These are phyloP conservation scores for Drosophila teissieri DNA, from an alignment of 1,140 invertebrate species.

Conservation along the genomic window DNA sequence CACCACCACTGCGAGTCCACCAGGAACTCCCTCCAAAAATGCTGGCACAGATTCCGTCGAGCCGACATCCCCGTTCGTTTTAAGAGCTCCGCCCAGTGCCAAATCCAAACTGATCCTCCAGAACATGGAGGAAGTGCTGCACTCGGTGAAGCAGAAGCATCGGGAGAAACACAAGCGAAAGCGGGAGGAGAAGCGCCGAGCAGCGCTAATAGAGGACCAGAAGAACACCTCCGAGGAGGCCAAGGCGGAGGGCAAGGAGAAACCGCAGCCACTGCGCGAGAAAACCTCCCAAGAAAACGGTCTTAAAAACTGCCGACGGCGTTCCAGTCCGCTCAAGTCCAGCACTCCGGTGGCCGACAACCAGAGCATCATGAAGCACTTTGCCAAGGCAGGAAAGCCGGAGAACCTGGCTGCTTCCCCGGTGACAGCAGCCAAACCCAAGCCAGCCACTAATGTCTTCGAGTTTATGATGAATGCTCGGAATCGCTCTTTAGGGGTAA, in stretches of 20 bases:
- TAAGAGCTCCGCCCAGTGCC: conserved; percentile 76
- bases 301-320: conserved; percentile 32
- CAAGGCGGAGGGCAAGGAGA: conserved; percentile 27
- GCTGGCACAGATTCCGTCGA: conserved; percentile 29
- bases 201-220: conserved; percentile 45
- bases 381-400: conserved; percentile 33
- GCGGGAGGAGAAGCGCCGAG: conserved; percentile 75
- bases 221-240: conserved; percentile 17
- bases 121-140: conserved; percentile 82
- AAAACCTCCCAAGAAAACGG: conserved; percentile 69
- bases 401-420: conserved; percentile 12
- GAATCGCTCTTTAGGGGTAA: conserved; percentile 87
- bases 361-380: conserved; percentile 64
- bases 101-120: conserved; percentile 81
- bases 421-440: conserved; percentile 4
- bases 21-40: conserved; percentile 64
- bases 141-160: conserved; percentile 82
- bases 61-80: conserved; percentile 68
- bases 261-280: conserved; percentile 64
- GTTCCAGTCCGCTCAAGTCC: conserved; percentile 56
- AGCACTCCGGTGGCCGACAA: conserved; percentile 46
- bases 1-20: conserved; percentile 34
- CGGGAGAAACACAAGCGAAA: conserved; percentile 79
- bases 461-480: conserved; percentile 87
- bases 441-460: conserved; percentile 86